Evolutionary conservation across 2,888 invertebrate species (phyloP), one percentile per base, ranked within the genome.

Genomic region (Cylloceria caligata): DNA sequence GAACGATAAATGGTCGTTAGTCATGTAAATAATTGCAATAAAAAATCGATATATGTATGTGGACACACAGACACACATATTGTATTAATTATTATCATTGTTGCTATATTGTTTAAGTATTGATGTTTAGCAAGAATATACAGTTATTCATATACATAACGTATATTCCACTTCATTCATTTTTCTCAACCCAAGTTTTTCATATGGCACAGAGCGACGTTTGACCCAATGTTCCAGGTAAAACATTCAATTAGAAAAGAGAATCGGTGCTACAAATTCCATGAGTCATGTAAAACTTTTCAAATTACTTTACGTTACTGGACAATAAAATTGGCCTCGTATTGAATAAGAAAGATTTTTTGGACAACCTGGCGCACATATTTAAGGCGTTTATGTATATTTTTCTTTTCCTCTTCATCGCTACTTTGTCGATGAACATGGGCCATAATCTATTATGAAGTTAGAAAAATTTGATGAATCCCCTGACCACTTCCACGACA

Each of bases 41-140:
- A 81, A 79, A 72, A 67, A 76, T 60, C 65, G 21, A 65, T 62
- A 60, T 42, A 42, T 76, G 27, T 76, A 67, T 30, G 42, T 57
- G 42, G 11, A 64, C 16, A 64, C 21, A 3, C 85, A 86, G 90
- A 89, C 90, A 90, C 87, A 90, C 42, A 67, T 81, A 80, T 72
- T 64, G 71, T 80, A 76, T 72, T 60, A 81, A 77, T 73, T 88
- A 88, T 85, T 87, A 88, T 88, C 87, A 90, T 91, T 91, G 91
- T 92, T 92, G 88, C 88, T 91, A 83, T 91, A 89, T 91, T 91
- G 88, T 90, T 89, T 91, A 91, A 91, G 91, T 86, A 89, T 89
- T 88, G n/a, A 88, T 78, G 78, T 78, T 86, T 80, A 86, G 86
- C 88, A 88, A 88, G 84, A 88, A 89, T 88, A 89, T 89, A 90